phyloP scores from a whole-genome alignment of 2,113 vertebrate species.

The Caloenas nicobarica region DNA sequence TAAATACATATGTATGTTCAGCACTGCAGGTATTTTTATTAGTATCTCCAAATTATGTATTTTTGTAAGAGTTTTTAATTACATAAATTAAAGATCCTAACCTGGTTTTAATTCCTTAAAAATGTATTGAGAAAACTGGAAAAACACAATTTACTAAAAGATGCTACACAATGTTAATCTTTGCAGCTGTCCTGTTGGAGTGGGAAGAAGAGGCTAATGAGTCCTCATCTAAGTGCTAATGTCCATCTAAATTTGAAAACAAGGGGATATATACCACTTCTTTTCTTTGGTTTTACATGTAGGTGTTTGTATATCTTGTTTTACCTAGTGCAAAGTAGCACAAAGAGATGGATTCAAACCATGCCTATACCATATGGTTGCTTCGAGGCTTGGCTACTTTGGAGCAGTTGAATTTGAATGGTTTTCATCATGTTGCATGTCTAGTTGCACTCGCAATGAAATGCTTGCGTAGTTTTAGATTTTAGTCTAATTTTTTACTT shows the following conservation, averaged over 20 bases:
- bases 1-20: constrained; percentile 20
- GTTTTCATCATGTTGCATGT: background rate
- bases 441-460: background rate
- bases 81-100: constrained; percentile 13
- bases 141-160: constrained; percentile 59
- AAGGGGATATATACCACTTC: background rate
- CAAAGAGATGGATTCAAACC: background rate
- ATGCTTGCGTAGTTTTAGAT: constrained; percentile 43
- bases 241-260: background rate
- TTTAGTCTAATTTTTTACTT: constrained; percentile 14
- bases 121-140: constrained; percentile 40
- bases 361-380: background rate
- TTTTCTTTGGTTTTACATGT: background rate
- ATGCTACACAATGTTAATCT: constrained; percentile 19
- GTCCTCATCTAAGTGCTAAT: background rate
- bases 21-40: constrained; percentile 54
- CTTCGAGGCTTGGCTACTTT: background rate
- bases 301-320: background rate
- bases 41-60: constrained; percentile 47
- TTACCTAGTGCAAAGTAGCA: background rate
- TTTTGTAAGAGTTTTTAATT: constrained; percentile 62
- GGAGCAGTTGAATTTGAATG: background rate
- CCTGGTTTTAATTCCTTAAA: constrained; percentile 42
- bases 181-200: background rate
- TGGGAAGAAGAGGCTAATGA: constrained; percentile 28